Evolutionary conservation across 53 echinoderm and acorn worm genomes (phyloP).

Genomic region (Zoroaster sp.): DNA sequence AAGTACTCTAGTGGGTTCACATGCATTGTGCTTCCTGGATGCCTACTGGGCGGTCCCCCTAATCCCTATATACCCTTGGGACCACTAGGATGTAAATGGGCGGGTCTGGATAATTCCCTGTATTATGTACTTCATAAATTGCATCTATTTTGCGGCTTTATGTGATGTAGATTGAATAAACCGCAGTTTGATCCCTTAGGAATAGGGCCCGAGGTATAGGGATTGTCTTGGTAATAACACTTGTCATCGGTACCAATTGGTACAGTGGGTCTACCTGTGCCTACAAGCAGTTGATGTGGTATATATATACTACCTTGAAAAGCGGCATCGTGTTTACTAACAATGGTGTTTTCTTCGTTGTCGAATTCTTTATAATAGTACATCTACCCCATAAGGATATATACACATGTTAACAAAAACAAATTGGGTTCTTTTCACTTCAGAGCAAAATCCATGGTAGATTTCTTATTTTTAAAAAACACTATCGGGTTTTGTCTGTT

Average conservation of each 20-base stretch:
- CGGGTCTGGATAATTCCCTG: slow-evolving; percentile 5
- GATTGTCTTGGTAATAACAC: background rate
- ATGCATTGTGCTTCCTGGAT: background rate
- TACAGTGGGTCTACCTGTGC: background rate
- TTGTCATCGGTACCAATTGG: slow-evolving; percentile 6
- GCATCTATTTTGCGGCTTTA: slow-evolving; percentile 20
- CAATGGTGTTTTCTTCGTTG: slow-evolving; percentile 10
- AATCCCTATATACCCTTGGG: background rate
- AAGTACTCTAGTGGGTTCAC: background rate
- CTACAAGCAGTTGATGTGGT: background rate
- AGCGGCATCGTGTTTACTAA: slow-evolving; percentile 21
- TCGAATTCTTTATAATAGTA: background rate
- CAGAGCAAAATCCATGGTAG: background rate
- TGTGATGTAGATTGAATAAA: background rate
- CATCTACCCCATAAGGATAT: background rate
- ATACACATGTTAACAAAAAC: background rate
- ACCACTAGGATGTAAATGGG: slow-evolving; percentile 13
- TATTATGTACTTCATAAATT: background rate
- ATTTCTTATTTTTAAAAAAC: background rate
- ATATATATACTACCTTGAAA: background rate
- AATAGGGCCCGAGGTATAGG: background rate
- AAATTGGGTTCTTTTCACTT: slow-evolving; percentile 29
- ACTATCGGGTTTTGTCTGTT: background rate
- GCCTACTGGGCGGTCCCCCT: background rate
- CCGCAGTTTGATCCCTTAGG: background rate